Base-by-base conservation (phyloP, 2,888 invertebrate species). In the Cantharis nigra region DNA sequence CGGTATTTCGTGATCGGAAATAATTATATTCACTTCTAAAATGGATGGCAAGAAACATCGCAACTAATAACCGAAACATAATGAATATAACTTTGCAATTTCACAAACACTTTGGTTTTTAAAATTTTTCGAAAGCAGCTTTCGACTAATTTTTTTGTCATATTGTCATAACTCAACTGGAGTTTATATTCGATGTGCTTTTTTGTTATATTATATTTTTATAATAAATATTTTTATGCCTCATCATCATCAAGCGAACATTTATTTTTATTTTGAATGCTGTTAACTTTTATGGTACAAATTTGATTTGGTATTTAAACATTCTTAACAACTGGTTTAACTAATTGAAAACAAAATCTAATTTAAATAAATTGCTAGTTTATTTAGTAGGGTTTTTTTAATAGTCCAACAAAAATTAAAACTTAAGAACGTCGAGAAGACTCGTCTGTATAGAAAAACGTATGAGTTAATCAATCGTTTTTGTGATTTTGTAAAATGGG, bases 11-110 rank as follows among this genome's bases (percentile, higher is more conserved):
- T 86, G 86, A 86, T 86, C 85, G 86, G 85, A 85, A 86, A 86
- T 86, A 85, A 86, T 86, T 86, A 86, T 85, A 84, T 91, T 74
- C 89, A 90, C 85, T 85, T 90, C 11, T 90, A 90, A 84, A 86
- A 91, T 80, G 90, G 89, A 1, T 81, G 90, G 71, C 76, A 74
- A 79, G 79, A 78, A 77, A 73, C 78, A 75, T 75, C 78, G 78
- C 78, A 75, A 78, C 75, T 75, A 78, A 75, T 75, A 72, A 75
- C 78, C 72, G 75, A 78, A 78, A 78, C 78, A 73, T 78, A 78
- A 78, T 73, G 78, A 78, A 78, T 72, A 63, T 63, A 75, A 74
- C 72, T 78, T 69, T 69, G 75, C 77, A 63, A 70, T 67, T 67
- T 67, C 26, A 26, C 23, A 7, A 67, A 49, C 49, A 49, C 49